A percentile compares a stretch with the other conserved stretches of the same genome.
Conservation (phyloP, 2,797 vertebrate species). For the Halcyon chelicuti region DNA sequence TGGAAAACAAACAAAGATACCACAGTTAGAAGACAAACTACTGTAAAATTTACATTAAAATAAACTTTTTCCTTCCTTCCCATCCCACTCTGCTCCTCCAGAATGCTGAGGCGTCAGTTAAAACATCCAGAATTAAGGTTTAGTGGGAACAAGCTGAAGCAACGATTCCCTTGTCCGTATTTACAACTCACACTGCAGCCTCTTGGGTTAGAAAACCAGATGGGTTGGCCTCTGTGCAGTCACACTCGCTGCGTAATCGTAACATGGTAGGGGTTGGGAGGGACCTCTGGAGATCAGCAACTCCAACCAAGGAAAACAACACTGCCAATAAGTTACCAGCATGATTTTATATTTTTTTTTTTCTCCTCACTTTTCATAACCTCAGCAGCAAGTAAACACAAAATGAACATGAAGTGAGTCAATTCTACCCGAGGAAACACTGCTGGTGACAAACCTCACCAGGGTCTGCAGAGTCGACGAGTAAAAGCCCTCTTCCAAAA, state of each 20-base stretch:
- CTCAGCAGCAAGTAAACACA: not conserved
- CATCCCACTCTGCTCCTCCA: not conserved
- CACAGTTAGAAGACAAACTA: conserved; percentile 35
- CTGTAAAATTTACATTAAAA: not conserved
- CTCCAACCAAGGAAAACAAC: not conserved
- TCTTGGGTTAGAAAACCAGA: not conserved
- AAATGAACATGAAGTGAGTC: not conserved
- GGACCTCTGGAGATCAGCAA: no score
- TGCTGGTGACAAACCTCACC: not conserved
- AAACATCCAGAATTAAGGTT: not conserved
- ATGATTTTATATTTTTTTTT: not conserved
- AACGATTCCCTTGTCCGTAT: not conserved
- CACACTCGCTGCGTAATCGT: not conserved
- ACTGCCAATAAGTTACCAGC: not conserved
- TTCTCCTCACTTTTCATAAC: not conserved
- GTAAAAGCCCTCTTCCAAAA: not conserved
- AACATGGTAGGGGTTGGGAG: no score
- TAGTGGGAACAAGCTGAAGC: not conserved
- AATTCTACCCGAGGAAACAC: not conserved
- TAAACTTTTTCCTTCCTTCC: not conserved
- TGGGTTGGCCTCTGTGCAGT: not conserved
- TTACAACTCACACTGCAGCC: not conserved
- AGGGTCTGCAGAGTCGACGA: not conserved
- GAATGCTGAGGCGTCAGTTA: not conserved
- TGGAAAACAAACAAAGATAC: conserved; percentile 74